These are phyloP conservation scores for Microtus richardsoni DNA, from an alignment of 2,113 vertebrate genomes.

Conservation along the genomic window DNA sequence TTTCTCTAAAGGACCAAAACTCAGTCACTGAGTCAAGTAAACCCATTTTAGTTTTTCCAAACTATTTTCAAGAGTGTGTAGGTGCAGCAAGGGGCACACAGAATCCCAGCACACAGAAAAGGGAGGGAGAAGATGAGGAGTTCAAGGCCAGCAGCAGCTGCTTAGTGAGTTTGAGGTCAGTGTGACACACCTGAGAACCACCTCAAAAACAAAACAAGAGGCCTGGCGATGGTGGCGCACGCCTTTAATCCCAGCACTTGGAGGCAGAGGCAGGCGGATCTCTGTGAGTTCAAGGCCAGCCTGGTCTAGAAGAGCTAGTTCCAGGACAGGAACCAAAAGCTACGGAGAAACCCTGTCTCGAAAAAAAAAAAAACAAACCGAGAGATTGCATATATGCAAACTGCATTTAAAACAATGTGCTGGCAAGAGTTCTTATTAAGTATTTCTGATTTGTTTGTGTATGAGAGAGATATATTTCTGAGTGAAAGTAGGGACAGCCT, in stretches of 20 bases:
- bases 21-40: not conserved
- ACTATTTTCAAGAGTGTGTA: slow-evolving; percentile 1
- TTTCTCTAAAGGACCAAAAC: slow-evolving; percentile 36
- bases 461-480: not conserved
- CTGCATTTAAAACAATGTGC: slow-evolving; percentile 9
- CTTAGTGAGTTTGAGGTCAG: not conserved
- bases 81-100: not conserved
- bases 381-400: not conserved
- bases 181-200: not conserved
- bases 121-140: too few relatives aligned
- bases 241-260: too few relatives aligned
- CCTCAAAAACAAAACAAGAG: not conserved
- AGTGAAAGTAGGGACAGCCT: not conserved
- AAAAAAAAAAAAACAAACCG: not conserved
- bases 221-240: too few relatives aligned
- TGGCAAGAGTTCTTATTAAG: slow-evolving; percentile 6
- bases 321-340: too few relatives aligned
- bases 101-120: too few relatives aligned
- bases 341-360: too few relatives aligned
- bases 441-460: not conserved
- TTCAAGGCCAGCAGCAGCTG: not conserved
- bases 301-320: too few relatives aligned
- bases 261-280: too few relatives aligned
- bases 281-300: too few relatives aligned
- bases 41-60: slow-evolving; percentile 35